Evolutionary conservation across 2,888 invertebrate species (phyloP).

Genomic region (Drosophila phalerata): DNA sequence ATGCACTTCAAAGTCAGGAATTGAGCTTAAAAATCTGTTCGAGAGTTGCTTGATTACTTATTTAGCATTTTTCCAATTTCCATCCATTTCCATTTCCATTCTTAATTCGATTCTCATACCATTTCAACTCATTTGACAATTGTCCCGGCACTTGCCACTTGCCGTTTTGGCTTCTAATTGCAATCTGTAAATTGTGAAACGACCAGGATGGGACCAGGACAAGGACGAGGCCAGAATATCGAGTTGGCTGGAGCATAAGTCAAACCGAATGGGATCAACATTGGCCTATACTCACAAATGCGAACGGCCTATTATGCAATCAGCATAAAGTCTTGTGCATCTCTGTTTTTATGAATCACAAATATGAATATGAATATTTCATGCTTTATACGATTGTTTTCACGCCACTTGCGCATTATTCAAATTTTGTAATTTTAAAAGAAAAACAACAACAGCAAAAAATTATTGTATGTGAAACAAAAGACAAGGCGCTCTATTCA

Average conservation of each 20-base stretch:
- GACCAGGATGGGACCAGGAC: not conserved
- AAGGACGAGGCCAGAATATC: constrained; percentile 1
- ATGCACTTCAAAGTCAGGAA: constrained; percentile 51
- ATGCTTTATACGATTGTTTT: constrained; percentile 42
- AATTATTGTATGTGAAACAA: constrained; percentile 54
- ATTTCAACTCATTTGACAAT: constrained; percentile 46
- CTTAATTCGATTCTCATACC: not conserved
- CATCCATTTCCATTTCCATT: constrained; percentile 22
- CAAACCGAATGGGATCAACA: constrained; percentile 42
- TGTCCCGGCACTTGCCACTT: constrained; percentile 56
- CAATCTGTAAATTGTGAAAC: constrained; percentile 62
- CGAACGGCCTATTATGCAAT: constrained; percentile 66
- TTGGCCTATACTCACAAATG: constrained; percentile 31
- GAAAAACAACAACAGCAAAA: constrained; percentile 24
- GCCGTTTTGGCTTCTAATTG: constrained; percentile 62
- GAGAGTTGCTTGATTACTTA: constrained; percentile 76
- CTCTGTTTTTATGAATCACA: constrained; percentile 16
- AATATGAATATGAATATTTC: constrained; percentile 48
- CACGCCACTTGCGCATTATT: constrained; percentile 80
- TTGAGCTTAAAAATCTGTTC: constrained; percentile 26
- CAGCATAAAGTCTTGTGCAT: constrained; percentile 29
- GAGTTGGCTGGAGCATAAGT: constrained; percentile 23
- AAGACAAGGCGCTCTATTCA: constrained; percentile 72
- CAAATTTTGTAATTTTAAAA: constrained; percentile 73
- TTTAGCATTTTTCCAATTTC: constrained; percentile 82